phyloP scores from a whole-genome alignment of 2,888 invertebrate genomes.

The Eupithecia dodoneata region DNA sequence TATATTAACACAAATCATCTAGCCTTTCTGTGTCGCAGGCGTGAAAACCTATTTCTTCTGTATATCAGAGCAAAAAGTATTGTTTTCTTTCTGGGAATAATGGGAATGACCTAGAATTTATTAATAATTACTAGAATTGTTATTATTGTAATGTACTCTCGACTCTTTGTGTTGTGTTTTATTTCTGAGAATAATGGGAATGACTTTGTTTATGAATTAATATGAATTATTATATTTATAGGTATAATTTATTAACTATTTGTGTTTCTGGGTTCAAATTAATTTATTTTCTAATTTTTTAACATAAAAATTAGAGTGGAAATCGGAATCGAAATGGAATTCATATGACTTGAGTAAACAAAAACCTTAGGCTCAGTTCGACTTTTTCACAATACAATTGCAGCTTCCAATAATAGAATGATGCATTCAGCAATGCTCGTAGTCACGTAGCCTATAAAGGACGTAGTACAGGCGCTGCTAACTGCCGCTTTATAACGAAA shows the following conservation, averaged over 20 bases:
- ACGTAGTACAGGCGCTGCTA: slow-evolving; percentile 39
- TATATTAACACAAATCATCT: not conserved
- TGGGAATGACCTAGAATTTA: not conserved
- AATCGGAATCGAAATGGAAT: not conserved
- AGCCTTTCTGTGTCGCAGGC: not conserved
- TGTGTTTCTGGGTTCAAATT: no score
- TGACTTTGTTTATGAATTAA: no score
- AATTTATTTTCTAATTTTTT: no score
- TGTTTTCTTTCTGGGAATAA: not conserved
- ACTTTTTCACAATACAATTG: not conserved
- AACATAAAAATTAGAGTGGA: not conserved
- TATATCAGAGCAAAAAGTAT: not conserved
- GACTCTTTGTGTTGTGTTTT: no score
- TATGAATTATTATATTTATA: no score
- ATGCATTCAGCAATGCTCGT: slow-evolving; percentile 25
- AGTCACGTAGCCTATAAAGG: slow-evolving; percentile 43
- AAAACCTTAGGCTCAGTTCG: not conserved
- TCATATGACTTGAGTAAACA: not conserved
- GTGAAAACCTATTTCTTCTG: not conserved
- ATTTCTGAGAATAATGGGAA: no score
- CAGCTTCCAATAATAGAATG: not conserved
- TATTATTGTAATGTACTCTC: no score
- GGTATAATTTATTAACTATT: no score
- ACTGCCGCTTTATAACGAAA: slow-evolving; percentile 35
- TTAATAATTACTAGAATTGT: no score